Conservation (phyloP, 2,797 vertebrate genomes). For the Crenichthys baileyi region DNA sequence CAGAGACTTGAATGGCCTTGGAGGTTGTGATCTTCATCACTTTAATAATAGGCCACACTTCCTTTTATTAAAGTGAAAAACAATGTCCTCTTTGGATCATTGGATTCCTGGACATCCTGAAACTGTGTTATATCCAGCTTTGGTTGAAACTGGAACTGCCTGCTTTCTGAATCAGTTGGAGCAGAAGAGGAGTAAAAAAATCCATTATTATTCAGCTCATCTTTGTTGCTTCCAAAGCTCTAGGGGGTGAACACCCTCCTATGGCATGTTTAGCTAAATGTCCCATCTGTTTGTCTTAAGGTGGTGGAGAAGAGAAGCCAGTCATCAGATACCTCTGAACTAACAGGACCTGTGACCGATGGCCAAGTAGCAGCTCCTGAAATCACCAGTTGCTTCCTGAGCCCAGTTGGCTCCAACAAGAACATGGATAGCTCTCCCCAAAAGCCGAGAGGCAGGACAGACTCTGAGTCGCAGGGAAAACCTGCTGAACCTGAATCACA, state of each 20-base stretch:
- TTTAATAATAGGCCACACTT: neutral
- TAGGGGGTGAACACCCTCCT: neutral
- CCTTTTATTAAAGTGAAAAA: neutral
- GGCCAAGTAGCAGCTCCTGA: conserved; percentile 34
- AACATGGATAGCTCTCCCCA: conserved; percentile 22
- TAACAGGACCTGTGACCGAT: conserved; percentile 21
- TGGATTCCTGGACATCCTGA: neutral
- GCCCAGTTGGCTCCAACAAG: conserved; percentile 20
- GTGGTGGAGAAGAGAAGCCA: conserved; percentile 43
- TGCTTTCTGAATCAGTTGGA: neutral
- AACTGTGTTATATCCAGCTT: neutral
- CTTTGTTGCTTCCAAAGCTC: neutral
- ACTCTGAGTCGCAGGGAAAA: conserved; percentile 36
- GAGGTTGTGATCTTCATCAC: neutral
- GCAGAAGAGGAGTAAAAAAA: neutral
- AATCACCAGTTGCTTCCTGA: conserved; percentile 26
- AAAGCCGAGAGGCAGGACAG: conserved; percentile 30
- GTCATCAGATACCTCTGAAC: conserved; percentile 33
- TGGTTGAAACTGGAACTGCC: neutral
- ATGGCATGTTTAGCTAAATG: neutral
- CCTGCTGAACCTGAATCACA: conserved; percentile 34
- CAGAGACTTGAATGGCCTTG: neutral
- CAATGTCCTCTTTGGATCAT: neutral
- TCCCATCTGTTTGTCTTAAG: conserved; percentile 43
- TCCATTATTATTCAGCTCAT: neutral